A percentile compares a stretch with the other conserved stretches of the same genome.
These are phyloP conservation scores for Syrista parreyssii DNA, from an alignment of 2,888 invertebrate species.

Conservation along the genomic window DNA sequence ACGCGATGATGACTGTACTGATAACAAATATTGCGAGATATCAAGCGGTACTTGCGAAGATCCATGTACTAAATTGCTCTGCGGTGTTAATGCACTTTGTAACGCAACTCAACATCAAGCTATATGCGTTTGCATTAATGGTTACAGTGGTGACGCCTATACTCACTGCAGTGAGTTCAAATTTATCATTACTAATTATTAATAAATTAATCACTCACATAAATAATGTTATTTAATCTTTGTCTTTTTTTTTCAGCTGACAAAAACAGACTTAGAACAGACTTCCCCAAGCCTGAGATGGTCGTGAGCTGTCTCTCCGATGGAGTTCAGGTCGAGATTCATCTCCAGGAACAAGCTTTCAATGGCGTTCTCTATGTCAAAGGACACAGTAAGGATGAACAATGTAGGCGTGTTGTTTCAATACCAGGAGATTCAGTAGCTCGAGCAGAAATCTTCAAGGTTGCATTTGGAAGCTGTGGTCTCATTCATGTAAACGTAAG, in stretches of 20 bases:
- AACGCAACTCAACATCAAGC: slow-evolving; percentile 82
- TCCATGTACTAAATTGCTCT: slow-evolving; percentile 80
- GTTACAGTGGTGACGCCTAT: slow-evolving; percentile 82
- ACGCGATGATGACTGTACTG: slow-evolving; percentile 80
- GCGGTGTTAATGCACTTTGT: slow-evolving; percentile 82
- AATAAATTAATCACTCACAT: neutral
- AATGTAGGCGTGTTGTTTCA: slow-evolving; percentile 85
- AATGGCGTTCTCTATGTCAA: slow-evolving; percentile 94
- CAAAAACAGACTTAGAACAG: slow-evolving; percentile 74
- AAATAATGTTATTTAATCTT: neutral
- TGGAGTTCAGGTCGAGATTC: slow-evolving; percentile 88
- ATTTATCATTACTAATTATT: slow-evolving; percentile 1
- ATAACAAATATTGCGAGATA: slow-evolving; percentile 79
- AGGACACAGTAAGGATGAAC: slow-evolving; percentile 93
- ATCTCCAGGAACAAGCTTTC: slow-evolving; percentile 75
- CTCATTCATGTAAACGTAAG: slow-evolving; percentile 89
- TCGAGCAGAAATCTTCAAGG: slow-evolving; percentile 83
- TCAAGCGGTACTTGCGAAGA: slow-evolving; percentile 80
- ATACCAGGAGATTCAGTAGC: slow-evolving; percentile 76
- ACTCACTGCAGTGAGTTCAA: slow-evolving; percentile 75
- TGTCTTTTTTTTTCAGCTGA: slow-evolving; percentile 44
- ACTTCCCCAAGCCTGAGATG: slow-evolving; percentile 88
- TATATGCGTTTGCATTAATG: slow-evolving; percentile 81
- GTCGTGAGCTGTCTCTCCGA: slow-evolving; percentile 90
- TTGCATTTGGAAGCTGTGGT: slow-evolving; percentile 91